Evolutionary conservation across 2,888 invertebrate species (phyloP).

Genomic region (Ennomos erosarius): DNA sequence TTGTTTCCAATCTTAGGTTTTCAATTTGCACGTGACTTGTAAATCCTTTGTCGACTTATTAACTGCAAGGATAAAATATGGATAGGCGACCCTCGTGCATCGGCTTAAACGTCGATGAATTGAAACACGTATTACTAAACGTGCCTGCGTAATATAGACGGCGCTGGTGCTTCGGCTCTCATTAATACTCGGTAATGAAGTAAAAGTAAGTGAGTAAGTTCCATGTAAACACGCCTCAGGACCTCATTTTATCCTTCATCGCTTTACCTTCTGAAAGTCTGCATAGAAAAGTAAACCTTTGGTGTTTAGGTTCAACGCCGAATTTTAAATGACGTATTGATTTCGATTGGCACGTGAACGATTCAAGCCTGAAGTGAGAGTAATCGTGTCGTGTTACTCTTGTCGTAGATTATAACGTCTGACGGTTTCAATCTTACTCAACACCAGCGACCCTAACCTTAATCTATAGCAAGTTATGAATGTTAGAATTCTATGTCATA

Average conservation of each 20-base stretch:
- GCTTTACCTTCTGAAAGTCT: conserved; percentile 51
- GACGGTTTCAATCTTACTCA: conserved; percentile 63
- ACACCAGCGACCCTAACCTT: conserved; percentile 39
- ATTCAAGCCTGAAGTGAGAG: conserved; percentile 66
- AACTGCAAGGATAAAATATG: conserved; percentile 20
- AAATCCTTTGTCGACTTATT: conserved; percentile 27
- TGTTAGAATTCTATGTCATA: conserved; percentile 10
- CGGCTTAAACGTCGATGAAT: conserved; percentile 56
- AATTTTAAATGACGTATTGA: conserved; percentile 44
- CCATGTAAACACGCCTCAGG: conserved; percentile 77
- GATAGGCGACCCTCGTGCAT: conserved; percentile 33
- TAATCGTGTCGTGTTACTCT: conserved; percentile 60
- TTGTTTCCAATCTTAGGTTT: conserved; percentile 8
- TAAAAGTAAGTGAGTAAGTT: too few relatives aligned
- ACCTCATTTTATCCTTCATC: conserved; percentile 70
- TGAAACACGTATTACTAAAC: conserved; percentile 52
- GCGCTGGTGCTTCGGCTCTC: conserved; percentile 64
- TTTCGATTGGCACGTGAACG: conserved; percentile 59
- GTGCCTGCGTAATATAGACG: conserved; percentile 58
- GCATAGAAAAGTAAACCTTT: conserved; percentile 64
- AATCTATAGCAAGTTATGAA: conserved; percentile 30
- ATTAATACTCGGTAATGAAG: conserved; percentile 79
- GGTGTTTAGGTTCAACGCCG: conserved; percentile 46
- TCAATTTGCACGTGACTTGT: conserved; percentile 21
- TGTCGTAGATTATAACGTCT: conserved; percentile 68